These are phyloP conservation scores for Coelopa frigida DNA, from an alignment of 1,140 invertebrate species.

Conservation along the genomic window DNA sequence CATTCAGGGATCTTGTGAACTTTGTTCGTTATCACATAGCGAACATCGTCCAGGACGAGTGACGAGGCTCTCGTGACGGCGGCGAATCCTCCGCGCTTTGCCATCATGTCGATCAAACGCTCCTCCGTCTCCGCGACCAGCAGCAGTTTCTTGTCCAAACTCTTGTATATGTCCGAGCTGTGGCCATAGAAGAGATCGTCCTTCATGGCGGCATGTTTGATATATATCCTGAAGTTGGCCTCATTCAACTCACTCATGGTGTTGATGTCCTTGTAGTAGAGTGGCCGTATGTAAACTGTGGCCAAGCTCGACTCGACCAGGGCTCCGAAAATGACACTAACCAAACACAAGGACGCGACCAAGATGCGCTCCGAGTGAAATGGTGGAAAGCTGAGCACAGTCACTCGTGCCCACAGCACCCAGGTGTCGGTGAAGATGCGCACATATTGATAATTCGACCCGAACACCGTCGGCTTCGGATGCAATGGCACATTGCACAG, in stretches of 20 bases:
- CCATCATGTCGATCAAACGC: conserved; percentile 25
- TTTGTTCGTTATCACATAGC: conserved; percentile 32
- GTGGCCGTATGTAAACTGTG: conserved; percentile 40
- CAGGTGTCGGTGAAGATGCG: conserved; percentile 33
- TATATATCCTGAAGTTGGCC: conserved; percentile 29
- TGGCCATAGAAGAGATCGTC: conserved; percentile 37
- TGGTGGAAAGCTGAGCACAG: conserved; percentile 23
- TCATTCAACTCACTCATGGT: conserved; percentile 43
- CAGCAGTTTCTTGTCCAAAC: conserved; percentile 28
- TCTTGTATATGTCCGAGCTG: conserved; percentile 23
- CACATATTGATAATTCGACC: conserved; percentile 20
- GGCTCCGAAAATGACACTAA: conserved; percentile 43
- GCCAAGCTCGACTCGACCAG: conserved; percentile 43
- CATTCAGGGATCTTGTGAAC: conserved; percentile 41
- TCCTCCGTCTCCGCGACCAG: conserved; percentile 31
- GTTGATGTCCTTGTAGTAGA: conserved; percentile 44
- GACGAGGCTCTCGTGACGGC: conserved; percentile 28
- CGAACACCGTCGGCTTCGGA: neutral
- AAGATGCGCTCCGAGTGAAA: conserved; percentile 35
- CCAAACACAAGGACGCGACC: conserved; percentile 34
- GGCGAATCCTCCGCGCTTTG: conserved; percentile 26
- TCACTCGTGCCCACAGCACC: conserved; percentile 37
- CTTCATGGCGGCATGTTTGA: conserved; percentile 39
- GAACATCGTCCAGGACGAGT: conserved; percentile 25
- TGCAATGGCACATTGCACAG: neutral